These are phyloP conservation scores for Esox niger DNA, from an alignment of 2,113 vertebrate genomes.

Conservation along the genomic window DNA sequence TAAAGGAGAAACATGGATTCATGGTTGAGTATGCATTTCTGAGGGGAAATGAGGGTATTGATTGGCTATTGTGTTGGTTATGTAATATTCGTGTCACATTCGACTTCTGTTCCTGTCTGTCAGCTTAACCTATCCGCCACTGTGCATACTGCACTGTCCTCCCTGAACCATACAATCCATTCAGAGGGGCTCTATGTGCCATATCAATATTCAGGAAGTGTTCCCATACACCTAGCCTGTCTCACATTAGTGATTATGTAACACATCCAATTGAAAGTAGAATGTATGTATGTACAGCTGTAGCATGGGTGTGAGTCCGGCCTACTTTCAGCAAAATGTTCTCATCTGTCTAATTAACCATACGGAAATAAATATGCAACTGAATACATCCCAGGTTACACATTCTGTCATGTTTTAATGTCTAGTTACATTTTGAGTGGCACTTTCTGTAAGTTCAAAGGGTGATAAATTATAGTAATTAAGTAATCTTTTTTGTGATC, in stretches of 20 bases:
- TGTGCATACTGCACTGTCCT: not conserved
- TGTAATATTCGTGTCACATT: constrained; percentile 7
- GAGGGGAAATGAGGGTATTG: not conserved
- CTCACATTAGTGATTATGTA: not conserved
- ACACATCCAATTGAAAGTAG: no score
- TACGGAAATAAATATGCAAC: no score
- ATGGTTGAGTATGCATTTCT: constrained; percentile 14
- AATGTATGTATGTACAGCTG: no score
- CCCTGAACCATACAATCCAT: not conserved
- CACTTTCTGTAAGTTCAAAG: no score
- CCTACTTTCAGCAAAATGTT: no score
- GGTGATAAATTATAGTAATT: no score
- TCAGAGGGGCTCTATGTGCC: constrained; percentile 1
- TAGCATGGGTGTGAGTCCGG: no score
- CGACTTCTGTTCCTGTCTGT: not conserved
- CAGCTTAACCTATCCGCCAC: not conserved
- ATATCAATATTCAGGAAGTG: not conserved
- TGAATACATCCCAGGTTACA: no score
- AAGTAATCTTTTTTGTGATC: no score
- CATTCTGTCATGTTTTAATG: no score
- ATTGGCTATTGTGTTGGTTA: not conserved
- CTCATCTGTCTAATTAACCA: no score
- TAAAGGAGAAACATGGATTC: constrained; percentile 34
- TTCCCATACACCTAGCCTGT: not conserved
- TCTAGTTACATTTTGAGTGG: no score